These are phyloP conservation scores for Argya squamiceps DNA, from an alignment of 2,797 vertebrate species.

Conservation along the genomic window DNA sequence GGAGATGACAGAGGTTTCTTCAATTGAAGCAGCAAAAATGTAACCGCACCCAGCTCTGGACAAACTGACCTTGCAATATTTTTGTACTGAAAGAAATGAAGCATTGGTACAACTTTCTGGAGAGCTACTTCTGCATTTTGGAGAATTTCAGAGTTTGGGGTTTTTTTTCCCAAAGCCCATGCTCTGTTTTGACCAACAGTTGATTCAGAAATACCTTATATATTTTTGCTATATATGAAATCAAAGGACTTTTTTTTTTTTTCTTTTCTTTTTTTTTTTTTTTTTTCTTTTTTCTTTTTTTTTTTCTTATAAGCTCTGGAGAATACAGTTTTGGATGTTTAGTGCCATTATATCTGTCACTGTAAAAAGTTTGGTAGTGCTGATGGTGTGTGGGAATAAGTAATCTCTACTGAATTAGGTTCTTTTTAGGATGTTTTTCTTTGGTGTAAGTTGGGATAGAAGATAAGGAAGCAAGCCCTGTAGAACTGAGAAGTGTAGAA, in stretches of 20 bases:
- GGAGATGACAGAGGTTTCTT: background rate
- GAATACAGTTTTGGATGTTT: background rate
- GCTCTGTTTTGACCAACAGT: background rate
- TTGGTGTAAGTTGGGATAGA: background rate
- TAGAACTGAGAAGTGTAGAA: background rate
- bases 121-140: background rate
- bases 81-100: background rate
- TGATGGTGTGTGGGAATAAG: background rate
- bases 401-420: background rate
- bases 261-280: fast-evolving
- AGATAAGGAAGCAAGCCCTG: background rate
- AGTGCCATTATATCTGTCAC: fast-evolving
- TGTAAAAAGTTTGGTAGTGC: background rate
- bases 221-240: background rate
- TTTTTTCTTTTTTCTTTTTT: fast-evolving
- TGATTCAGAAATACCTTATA: background rate
- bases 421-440: background rate
- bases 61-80: background rate
- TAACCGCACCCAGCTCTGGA: background rate
- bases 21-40: background rate
- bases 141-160: background rate
- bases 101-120: background rate
- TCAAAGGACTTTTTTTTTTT: fast-evolving
- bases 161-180: background rate
- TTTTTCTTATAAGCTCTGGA: background rate